Percentiles rank a stretch among this genome's conserved stretches.
phyloP scores from a whole-genome alignment of 2,113 vertebrate species.

The Mustela nigripes region DNA sequence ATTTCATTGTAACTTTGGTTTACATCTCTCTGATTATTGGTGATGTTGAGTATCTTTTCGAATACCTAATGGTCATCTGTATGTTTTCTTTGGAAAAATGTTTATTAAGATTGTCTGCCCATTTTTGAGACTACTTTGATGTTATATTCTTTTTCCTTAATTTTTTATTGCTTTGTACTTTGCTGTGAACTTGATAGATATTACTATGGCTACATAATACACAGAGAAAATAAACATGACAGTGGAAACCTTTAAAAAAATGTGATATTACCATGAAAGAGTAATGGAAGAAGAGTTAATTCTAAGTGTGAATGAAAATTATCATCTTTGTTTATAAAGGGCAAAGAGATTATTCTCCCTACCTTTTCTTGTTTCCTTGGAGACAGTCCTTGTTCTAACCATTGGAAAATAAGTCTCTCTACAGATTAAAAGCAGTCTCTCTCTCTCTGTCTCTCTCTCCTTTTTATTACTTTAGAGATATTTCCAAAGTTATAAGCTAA shows the following conservation, averaged over 20 bases:
- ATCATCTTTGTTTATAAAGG: neutral
- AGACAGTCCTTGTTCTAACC: neutral
- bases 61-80: neutral
- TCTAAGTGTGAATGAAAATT: neutral
- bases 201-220: neutral
- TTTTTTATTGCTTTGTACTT: neutral
- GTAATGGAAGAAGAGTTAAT: neutral
- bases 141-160: neutral
- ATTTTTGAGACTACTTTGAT: neutral
- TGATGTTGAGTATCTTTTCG: neutral
- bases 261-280: neutral
- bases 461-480: neutral
- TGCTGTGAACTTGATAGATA: neutral
- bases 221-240: neutral
- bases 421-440: neutral
- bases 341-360: neutral
- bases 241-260: neutral
- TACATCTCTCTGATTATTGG: neutral
- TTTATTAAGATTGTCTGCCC: neutral
- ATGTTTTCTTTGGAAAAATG: neutral
- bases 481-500: neutral
- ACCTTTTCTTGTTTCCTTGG: neutral
- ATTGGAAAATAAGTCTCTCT: neutral
- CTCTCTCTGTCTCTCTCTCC: neutral
- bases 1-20: neutral